These are phyloP conservation scores for Pogoniulus pusillus DNA, from an alignment of 2,797 vertebrate genomes.

Conservation along the genomic window DNA sequence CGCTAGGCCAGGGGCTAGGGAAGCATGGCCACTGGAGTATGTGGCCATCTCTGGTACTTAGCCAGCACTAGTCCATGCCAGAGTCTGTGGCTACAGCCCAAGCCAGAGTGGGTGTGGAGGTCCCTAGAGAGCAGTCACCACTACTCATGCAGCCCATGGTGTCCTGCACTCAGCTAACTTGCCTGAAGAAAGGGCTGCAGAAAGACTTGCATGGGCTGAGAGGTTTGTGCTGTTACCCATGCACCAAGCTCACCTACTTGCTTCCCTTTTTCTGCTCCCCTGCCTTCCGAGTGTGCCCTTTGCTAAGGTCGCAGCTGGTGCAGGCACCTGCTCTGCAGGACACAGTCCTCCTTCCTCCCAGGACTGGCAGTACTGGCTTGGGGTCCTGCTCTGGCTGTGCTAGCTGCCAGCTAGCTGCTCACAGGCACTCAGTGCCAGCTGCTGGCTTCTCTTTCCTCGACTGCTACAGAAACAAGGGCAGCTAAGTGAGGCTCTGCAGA, in stretches of 20 bases:
- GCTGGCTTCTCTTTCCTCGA: background rate
- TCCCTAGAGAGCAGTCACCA: background rate
- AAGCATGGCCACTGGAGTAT: background rate
- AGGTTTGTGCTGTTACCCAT: background rate
- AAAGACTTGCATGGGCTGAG: background rate
- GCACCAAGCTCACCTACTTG: background rate
- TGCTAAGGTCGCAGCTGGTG: background rate
- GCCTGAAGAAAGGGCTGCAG: background rate
- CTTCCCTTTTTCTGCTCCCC: background rate
- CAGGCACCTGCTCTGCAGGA: background rate
- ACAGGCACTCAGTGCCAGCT: slow-evolving; percentile 53
- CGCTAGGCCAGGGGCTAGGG: background rate
- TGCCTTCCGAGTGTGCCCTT: background rate
- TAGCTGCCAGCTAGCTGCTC: background rate
- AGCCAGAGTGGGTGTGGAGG: background rate
- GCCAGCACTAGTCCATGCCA: background rate
- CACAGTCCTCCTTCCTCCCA: background rate
- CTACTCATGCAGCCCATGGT: background rate
- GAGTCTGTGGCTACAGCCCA: background rate
- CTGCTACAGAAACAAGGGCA: background rate
- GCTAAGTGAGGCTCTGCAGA: background rate
- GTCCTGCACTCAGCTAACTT: background rate
- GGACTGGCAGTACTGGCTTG: background rate
- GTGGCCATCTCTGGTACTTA: no score
- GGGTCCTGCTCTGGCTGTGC: background rate